phyloP scores from a whole-genome alignment of 2,797 vertebrate species.

The Fratercula arctica region DNA sequence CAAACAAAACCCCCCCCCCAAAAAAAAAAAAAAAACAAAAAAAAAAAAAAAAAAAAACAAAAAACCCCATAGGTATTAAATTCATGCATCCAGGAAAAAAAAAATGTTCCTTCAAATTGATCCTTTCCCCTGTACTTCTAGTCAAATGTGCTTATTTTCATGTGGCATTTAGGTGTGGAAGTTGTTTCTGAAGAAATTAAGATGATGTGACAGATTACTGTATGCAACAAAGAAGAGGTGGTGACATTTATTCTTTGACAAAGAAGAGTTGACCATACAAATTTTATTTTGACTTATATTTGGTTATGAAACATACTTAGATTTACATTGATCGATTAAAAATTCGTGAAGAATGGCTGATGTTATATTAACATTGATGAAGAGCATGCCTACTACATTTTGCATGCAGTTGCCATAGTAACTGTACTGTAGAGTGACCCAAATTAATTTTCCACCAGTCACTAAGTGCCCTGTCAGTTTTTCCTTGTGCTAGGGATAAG shows the following conservation, averaged over 20 bases:
- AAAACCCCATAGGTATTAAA: not conserved
- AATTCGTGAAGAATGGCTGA: constrained; percentile 17
- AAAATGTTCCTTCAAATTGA: not conserved
- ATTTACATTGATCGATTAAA: constrained; percentile 46
- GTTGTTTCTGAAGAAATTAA: not conserved
- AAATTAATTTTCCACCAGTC: constrained; percentile 79
- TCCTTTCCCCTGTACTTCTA: not conserved
- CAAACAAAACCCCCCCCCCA: too few relatives aligned
- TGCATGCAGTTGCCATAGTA: constrained; percentile 76
- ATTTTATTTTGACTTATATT: not conserved
- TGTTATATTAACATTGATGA: constrained; percentile 63
- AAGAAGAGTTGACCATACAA: not conserved
- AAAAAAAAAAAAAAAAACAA: not conserved
- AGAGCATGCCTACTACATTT: constrained; percentile 49
- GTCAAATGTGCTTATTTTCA: not conserved
- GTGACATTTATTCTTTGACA: not conserved
- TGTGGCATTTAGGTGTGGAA: constrained; percentile 17
- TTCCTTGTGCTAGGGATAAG: constrained; percentile 16
- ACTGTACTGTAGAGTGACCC: constrained; percentile 73
- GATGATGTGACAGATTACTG: not conserved
- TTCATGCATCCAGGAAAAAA: not conserved
- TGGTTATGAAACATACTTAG: constrained; percentile 4
- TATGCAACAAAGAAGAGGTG: not conserved
- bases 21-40: not conserved
- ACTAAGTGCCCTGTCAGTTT: constrained; percentile 56